A percentile compares a stretch with the other conserved stretches of the same genome.
phyloP scores from a whole-genome alignment of 2,113 vertebrate genomes.

The Sialia sialis region DNA sequence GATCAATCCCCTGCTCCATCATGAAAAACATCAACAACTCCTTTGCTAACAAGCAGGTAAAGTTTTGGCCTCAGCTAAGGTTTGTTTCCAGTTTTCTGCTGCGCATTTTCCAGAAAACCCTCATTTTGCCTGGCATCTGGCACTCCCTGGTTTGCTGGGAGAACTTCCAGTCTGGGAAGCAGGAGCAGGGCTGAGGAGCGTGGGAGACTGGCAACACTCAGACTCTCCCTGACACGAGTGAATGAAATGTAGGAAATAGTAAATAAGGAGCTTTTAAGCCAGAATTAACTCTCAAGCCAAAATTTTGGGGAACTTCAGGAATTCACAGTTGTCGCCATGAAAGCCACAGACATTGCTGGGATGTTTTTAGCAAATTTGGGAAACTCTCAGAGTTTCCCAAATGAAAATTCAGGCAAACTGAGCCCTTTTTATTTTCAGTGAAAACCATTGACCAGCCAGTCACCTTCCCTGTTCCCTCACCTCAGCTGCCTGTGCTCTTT shows the following conservation, averaged over 20 bases:
- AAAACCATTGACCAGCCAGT: background rate
- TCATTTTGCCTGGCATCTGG: background rate
- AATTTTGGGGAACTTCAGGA: background rate
- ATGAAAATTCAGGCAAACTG: background rate
- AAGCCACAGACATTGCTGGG: background rate
- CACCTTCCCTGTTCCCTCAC: background rate
- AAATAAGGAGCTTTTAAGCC: background rate
- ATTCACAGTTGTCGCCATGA: background rate
- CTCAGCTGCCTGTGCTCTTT: background rate
- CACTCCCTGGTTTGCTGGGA: background rate
- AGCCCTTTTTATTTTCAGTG: background rate
- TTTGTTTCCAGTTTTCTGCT: background rate
- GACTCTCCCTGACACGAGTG: background rate
- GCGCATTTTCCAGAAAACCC: background rate
- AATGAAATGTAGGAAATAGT: background rate
- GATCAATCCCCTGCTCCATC: background rate
- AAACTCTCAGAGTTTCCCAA: background rate
- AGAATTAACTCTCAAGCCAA: background rate
- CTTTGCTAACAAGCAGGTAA: background rate
- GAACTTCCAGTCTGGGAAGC: background rate
- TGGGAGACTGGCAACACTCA: background rate
- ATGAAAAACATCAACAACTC: fast-evolving
- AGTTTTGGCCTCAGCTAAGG: background rate
- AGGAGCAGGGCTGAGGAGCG: background rate
- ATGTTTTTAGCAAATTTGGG: background rate